These are phyloP conservation scores for Tenualosa ilisha DNA, from an alignment of 2,797 vertebrate genomes.

Conservation along the genomic window DNA sequence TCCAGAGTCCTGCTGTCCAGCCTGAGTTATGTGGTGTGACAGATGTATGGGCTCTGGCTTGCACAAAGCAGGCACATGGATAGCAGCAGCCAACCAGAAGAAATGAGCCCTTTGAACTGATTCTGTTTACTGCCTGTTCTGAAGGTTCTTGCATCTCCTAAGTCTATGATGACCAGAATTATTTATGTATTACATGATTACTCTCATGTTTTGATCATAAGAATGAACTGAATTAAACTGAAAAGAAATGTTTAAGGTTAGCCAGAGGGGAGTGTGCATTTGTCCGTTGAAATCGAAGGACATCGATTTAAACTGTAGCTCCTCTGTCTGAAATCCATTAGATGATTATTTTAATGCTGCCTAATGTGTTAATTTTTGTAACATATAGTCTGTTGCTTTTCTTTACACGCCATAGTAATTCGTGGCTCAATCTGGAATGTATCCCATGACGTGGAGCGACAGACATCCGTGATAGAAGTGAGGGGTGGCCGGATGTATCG, in stretches of 20 bases:
- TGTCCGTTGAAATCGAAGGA: neutral
- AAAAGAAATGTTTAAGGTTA: neutral
- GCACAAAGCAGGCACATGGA: constrained; percentile 54
- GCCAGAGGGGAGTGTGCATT: neutral
- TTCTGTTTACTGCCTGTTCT: constrained; percentile 59
- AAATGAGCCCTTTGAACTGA: constrained; percentile 59
- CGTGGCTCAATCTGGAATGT: constrained; percentile 76
- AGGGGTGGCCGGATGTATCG: constrained; percentile 67
- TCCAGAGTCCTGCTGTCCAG: neutral
- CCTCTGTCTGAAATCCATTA: neutral
- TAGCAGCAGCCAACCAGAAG: constrained; percentile 59
- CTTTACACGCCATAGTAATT: constrained; percentile 66
- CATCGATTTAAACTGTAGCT: neutral
- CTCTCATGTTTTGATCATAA: too few species aligned
- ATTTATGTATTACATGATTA: too few species aligned
- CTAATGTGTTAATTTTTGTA: neutral
- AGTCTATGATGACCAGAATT: constrained; percentile 33
- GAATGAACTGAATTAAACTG: neutral
- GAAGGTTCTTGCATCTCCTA: constrained; percentile 50
- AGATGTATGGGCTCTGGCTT: constrained; percentile 57
- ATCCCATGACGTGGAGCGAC: constrained; percentile 66
- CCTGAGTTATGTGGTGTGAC: constrained; percentile 40
- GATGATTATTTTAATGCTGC: neutral
- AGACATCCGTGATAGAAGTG: constrained; percentile 73
- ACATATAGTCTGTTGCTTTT: neutral